Evolutionary conservation across 2,113 vertebrate genomes (phyloP).

Genomic region (Camelus dromedarius): DNA sequence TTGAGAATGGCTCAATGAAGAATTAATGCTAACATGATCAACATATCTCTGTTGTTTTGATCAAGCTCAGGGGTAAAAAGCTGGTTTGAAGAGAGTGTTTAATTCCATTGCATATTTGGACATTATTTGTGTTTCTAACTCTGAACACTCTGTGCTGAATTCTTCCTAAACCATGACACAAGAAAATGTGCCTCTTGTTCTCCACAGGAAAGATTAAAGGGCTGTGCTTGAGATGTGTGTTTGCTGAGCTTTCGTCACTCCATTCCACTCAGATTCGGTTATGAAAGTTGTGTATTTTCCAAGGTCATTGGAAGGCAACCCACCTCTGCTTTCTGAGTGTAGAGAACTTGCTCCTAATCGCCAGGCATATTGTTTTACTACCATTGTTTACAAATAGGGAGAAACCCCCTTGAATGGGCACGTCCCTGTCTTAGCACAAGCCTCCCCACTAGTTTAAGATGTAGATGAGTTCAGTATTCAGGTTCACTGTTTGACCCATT

Average conservation of each 20-base stretch:
- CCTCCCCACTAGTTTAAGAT: constrained; percentile 87
- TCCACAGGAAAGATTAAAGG: constrained; percentile 61
- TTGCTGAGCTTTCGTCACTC: constrained; percentile 38
- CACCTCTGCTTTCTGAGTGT: constrained; percentile 42
- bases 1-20: constrained; percentile 29
- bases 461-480: constrained; percentile 91
- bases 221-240: constrained; percentile 44
- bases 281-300: constrained; percentile 71
- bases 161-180: constrained; percentile 41
- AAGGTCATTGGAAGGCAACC: constrained; percentile 71
- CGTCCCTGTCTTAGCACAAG: constrained; percentile 85
- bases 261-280: constrained; percentile 27
- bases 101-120: constrained; percentile 23
- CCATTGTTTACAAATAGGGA: constrained; percentile 86
- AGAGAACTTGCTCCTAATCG: constrained; percentile 68
- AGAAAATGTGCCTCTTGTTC: constrained; percentile 64
- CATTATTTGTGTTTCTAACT: constrained; percentile 71
- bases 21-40: not conserved
- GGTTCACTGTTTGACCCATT: constrained; percentile 93
- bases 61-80: not conserved
- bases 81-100: constrained; percentile 21
- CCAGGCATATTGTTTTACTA: constrained; percentile 63
- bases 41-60: not conserved
- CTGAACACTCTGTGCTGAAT: constrained; percentile 59
- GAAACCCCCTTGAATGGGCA: constrained; percentile 84